Base-by-base conservation (phyloP, 2,797 vertebrate species). In the Chiroxiphia lanceolata region DNA sequence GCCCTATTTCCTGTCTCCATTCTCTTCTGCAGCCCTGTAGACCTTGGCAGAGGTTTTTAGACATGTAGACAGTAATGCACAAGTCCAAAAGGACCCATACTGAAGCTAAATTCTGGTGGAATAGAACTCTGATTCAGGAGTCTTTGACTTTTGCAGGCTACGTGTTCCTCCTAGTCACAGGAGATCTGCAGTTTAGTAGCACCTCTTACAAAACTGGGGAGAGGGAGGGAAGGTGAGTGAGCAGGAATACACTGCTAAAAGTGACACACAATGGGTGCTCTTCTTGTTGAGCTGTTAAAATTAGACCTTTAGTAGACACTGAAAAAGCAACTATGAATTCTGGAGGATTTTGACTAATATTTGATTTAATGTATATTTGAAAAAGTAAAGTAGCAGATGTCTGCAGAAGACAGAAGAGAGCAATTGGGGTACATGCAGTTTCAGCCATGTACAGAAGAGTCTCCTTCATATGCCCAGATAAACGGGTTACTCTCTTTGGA, bases 401-500 rank as follows among this genome's bases (percentile, higher is more conserved):
- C 63, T 53, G 34, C 70, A 75, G 36, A 78, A 80, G 40, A 44
- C 26, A 34, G 33, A 34, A 47, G 44, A 84, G 78, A 69, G 23
- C 38, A 67, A 15, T 21, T 61, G n/a, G 53, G 42, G 16, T 71
- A 31, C 19, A 5, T 56, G 47, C 19, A 19, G 56, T 60, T 89
- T 69, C 70, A 84, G 22, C 27, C 34, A 13, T 10, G 34, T 74
- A 25, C 20, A 53, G 57, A 84, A 57, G 40, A 85, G 45, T 83
- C 27, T 34, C n/a, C 59, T 75, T 87, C 29, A 22, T 53, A 38
- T 0, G 3, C 48, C 79, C 26, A 61, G 38, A 69, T 72, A 87
- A 83, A 83, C 11, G 63, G 48, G 9, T 68, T 85, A 50, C 57
- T 93, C 92, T 92, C 53, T 78, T 89, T 88, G 61, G 59, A 81